Evolutionary conservation across 2,797 vertebrate genomes (phyloP), one percentile per base, ranked within the genome.

Genomic region (Kryptolebias ocellatus): DNA sequence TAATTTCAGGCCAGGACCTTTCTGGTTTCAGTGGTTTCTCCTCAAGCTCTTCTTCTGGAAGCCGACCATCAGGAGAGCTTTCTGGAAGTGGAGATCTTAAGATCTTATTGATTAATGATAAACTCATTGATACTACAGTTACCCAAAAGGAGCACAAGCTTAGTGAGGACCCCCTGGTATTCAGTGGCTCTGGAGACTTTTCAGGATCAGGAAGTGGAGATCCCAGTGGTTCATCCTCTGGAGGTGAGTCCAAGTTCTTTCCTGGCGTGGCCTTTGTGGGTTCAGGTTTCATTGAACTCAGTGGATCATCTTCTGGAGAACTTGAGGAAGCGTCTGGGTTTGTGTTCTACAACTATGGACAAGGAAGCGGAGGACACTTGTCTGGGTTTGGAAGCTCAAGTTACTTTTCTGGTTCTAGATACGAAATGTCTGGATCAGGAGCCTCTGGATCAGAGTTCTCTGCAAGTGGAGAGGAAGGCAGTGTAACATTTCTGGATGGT

Each of bases 291-390:
- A 91, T 90, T 92, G 93, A 96, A 79, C 80, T 94, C 55, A 93
- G 91, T 20, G 85, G 67, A 31, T 75, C 84, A 67, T 54, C 80
- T 0, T 91, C 87, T 34, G 87, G 84, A 70, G 92, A 94, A 49
- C 49, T n/a, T 0, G 93, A 97, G 76, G 96, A 97, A 53, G 88
- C 94, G 9, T 95, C 95, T 7, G 95, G 93, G 28, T 0, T 88
- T 60, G 78, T 94, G 78, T 89, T 94, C 67, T 86, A 94, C 71
- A 94, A 93, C 37, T 95, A 94, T 76, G 94, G 90, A 72, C 87
- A 90, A 37, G 85, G 70, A 50, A 94, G 93, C 77, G 92, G 90
- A 74, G 94, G 82, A 76, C 89, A 92, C 69, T 46, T 94, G 58
- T 86, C 81, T 28, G 73, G 83, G 62, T 78, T 56, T 64, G 77